Evolutionary conservation across 1,140 invertebrate genomes (phyloP).

Genomic region (Leptinotarsa texana): DNA sequence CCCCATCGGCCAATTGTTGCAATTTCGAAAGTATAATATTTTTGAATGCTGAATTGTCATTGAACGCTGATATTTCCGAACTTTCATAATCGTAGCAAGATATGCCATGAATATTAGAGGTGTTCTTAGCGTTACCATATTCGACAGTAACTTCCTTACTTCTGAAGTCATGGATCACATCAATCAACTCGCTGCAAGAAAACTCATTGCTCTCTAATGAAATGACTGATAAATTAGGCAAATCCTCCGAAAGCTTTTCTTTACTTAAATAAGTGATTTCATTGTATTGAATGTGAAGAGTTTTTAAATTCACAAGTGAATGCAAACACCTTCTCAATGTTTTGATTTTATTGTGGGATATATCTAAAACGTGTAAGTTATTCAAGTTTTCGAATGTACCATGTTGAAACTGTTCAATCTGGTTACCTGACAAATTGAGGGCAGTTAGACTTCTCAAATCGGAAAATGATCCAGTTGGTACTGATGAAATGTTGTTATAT

Average conservation of each 20-base stretch:
- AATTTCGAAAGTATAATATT: conserved; percentile 3
- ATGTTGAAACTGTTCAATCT: conserved; percentile 8
- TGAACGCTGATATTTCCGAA: not conserved
- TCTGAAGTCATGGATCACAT: conserved; percentile 13
- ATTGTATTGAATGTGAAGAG: conserved; percentile 7
- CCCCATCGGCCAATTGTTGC: not conserved
- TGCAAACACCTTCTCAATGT: conserved; percentile 2
- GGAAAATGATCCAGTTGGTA: conserved; percentile 1
- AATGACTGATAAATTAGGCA: not conserved
- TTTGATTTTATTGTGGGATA: conserved; percentile 12
- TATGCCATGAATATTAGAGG: conserved; percentile 15
- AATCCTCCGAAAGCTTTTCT: conserved; percentile 1
- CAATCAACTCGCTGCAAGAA: conserved; percentile 6
- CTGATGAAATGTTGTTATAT: conserved; percentile 15
- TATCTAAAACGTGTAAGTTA: not conserved
- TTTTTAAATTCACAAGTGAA: not conserved
- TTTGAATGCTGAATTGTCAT: not conserved
- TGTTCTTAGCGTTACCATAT: not conserved
- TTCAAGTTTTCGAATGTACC: conserved; percentile 12
- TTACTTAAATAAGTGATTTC: not conserved
- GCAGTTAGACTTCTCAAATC: not conserved
- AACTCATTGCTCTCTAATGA: conserved; percentile 14
- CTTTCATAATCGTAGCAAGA: conserved; percentile 11
- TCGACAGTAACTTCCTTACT: not conserved
- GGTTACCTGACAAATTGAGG: conserved; percentile 15